Evolutionary conservation across 2,113 vertebrate genomes (phyloP).

Genomic region (Toxostoma redivivum): DNA sequence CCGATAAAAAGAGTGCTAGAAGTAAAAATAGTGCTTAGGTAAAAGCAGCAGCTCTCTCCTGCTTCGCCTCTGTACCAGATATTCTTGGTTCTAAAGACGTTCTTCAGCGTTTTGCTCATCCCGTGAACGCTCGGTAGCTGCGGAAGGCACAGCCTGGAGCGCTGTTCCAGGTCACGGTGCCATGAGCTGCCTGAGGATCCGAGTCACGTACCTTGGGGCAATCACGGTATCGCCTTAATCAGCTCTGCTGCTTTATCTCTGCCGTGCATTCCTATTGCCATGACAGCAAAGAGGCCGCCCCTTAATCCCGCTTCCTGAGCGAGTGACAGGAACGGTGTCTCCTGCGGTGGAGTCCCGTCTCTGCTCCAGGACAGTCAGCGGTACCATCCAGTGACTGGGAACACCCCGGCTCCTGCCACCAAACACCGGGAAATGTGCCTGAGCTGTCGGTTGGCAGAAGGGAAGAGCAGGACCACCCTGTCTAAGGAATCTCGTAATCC

Average conservation of each 20-base stretch:
- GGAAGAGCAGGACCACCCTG: not conserved
- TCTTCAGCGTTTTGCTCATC: not conserved
- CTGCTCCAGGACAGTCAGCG: not conserved
- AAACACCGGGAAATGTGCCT: not conserved
- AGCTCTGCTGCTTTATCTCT: not conserved
- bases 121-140: fast-evolving
- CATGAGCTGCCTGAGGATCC: not conserved
- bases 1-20: not conserved
- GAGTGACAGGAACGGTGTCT: not conserved
- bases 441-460: not conserved
- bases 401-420: not conserved
- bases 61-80: not conserved
- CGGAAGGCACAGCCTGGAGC: not conserved
- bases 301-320: not conserved
- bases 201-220: not conserved
- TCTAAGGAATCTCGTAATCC: not conserved
- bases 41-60: not conserved
- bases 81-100: not conserved
- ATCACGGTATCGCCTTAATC: not conserved
- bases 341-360: not conserved
- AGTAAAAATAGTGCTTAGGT: not conserved
- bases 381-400: not conserved
- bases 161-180: not conserved
- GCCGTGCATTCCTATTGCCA: not conserved
- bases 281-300: slow-evolving; percentile 24